These are phyloP conservation scores for Pogonocichla stellata DNA, from an alignment of 2,113 vertebrate genomes.

Conservation along the genomic window DNA sequence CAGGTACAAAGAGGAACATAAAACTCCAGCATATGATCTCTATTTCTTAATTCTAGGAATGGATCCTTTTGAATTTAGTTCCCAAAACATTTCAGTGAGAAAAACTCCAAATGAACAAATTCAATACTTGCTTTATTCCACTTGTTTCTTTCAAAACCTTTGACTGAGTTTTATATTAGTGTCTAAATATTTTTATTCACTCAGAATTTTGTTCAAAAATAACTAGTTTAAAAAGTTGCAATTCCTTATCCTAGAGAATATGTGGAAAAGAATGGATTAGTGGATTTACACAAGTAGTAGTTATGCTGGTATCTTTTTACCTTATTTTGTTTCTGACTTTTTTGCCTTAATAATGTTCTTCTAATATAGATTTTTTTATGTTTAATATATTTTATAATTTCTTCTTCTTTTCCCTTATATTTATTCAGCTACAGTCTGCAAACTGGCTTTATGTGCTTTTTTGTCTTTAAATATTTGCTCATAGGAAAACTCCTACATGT, in stretches of 20 bases:
- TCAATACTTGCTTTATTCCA: background rate
- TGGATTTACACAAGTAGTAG: background rate
- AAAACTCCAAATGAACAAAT: background rate
- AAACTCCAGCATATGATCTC: background rate
- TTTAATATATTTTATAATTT: slow-evolving; percentile 23
- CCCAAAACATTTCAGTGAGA: background rate
- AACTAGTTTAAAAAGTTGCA: background rate
- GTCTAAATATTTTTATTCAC: background rate
- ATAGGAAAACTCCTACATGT: slow-evolving; percentile 10
- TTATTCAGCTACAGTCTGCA: slow-evolving; percentile 35
- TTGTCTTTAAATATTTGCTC: slow-evolving; percentile 49
- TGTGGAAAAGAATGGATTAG: background rate
- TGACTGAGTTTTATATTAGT: background rate
- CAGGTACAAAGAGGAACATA: background rate
- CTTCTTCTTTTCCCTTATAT: background rate
- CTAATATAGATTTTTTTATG: background rate
- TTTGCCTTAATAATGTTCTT: background rate
- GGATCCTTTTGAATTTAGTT: background rate
- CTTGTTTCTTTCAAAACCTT: background rate
- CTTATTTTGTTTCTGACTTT: background rate
- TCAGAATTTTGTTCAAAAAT: background rate
- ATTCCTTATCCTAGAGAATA: background rate
- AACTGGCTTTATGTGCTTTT: slow-evolving; percentile 15
- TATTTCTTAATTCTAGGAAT: background rate
- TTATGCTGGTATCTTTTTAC: background rate